Percentiles rank a stretch among this genome's conserved stretches.
These are phyloP conservation scores for Drosophila leontia DNA, from an alignment of 1,140 invertebrate species.

Conservation along the genomic window DNA sequence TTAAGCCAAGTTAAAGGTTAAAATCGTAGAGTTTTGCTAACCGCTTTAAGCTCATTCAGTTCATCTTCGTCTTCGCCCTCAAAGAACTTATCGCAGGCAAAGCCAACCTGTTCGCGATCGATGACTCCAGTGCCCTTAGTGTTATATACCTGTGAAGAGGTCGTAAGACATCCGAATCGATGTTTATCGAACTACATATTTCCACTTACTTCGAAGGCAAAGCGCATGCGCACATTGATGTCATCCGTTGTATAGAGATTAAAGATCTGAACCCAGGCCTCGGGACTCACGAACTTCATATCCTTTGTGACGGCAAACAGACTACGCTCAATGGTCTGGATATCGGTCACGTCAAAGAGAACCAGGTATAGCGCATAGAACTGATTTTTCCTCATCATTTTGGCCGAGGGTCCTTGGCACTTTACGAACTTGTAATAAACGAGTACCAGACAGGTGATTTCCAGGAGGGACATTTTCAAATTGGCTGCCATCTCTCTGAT, in stretches of 20 bases:
- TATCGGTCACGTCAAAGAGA: slow-evolving; percentile 45
- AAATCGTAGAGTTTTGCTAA: neutral
- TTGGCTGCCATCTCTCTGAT: slow-evolving; percentile 23
- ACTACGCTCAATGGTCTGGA: slow-evolving; percentile 38
- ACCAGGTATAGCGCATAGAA: slow-evolving; percentile 47
- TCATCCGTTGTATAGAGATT: slow-evolving; percentile 38
- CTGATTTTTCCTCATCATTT: slow-evolving; percentile 42
- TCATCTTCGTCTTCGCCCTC: slow-evolving; percentile 56
- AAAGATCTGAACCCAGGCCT: slow-evolving; percentile 40
- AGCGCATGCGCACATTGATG: slow-evolving; percentile 40
- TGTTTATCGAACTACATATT: too few species aligned
- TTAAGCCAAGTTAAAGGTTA: neutral
- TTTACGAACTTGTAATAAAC: slow-evolving; percentile 57
- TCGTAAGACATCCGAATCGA: too few species aligned
- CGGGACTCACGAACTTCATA: slow-evolving; percentile 20
- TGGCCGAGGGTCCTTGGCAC: slow-evolving; percentile 32
- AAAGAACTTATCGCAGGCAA: slow-evolving; percentile 49
- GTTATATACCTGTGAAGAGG: slow-evolving; percentile 50
- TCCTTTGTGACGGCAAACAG: slow-evolving; percentile 37
- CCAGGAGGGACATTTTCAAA: slow-evolving; percentile 27
- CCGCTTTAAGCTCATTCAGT: slow-evolving; percentile 36
- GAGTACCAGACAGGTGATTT: slow-evolving; percentile 42
- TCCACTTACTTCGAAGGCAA: slow-evolving; percentile 42
- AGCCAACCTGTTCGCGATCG: slow-evolving; percentile 46
- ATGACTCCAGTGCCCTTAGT: slow-evolving; percentile 49